These are phyloP conservation scores for Burhinus oedicnemus DNA, from an alignment of 2,113 vertebrate species.

Conservation along the genomic window DNA sequence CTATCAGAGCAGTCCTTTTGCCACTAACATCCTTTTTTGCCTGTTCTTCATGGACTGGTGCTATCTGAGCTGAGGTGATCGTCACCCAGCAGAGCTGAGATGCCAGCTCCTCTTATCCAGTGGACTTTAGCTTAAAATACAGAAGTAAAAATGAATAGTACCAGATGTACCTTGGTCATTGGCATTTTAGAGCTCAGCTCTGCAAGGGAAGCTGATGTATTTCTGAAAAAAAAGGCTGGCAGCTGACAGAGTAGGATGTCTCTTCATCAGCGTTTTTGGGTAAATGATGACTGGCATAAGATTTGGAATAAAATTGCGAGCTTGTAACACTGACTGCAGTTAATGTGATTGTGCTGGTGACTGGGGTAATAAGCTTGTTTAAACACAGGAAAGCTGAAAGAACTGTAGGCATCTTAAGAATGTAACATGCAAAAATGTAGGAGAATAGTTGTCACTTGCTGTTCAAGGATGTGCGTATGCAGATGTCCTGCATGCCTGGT, in stretches of 20 bases:
- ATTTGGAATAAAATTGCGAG: not conserved
- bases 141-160: not conserved
- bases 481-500: rapidly evolving
- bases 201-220: not conserved
- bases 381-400: not conserved
- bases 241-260: not conserved
- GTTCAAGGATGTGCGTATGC: not conserved
- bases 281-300: not conserved
- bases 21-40: not conserved
- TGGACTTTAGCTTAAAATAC: not conserved
- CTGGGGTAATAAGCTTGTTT: not conserved
- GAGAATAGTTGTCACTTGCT: not conserved
- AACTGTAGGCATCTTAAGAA: not conserved
- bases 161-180: not conserved
- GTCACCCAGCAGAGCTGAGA: not conserved
- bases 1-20: not conserved
- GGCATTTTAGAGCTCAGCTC: not conserved
- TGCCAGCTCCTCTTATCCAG: not conserved
- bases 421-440: not conserved
- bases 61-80: not conserved
- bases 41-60: not conserved
- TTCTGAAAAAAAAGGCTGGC: not conserved
- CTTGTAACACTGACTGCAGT: not conserved
- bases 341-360: not conserved
- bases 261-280: not conserved